A percentile compares a stretch with the other conserved stretches of the same genome.
These are phyloP conservation scores for Brachionus paranguensis DNA, from an alignment of 1,140 invertebrate genomes.

Conservation along the genomic window DNA sequence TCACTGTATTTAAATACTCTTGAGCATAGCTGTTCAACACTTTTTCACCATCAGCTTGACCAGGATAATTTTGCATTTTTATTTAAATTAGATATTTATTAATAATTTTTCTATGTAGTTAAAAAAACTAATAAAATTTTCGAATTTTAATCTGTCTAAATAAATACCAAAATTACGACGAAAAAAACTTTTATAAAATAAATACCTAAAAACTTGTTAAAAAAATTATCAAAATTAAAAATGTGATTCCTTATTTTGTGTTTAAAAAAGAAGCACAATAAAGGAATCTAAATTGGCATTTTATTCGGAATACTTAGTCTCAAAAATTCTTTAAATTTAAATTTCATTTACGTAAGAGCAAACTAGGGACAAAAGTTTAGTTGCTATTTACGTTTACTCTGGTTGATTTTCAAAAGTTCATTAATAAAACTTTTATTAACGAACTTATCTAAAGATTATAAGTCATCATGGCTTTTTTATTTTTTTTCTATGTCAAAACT, in stretches of 20 bases:
- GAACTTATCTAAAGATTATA: background rate
- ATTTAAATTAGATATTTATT: background rate
- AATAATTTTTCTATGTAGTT: background rate
- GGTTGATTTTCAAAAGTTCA: background rate
- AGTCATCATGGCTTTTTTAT: background rate
- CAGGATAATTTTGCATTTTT: slow-evolving; percentile 4
- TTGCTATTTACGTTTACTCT: background rate
- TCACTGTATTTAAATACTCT: slow-evolving; percentile 37
- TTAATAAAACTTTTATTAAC: background rate
- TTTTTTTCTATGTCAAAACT: background rate
- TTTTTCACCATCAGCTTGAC: background rate
- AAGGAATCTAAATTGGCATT: background rate
- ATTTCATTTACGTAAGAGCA: background rate
- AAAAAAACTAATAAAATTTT: background rate
- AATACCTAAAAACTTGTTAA: too few relatives aligned
- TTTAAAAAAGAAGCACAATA: background rate
- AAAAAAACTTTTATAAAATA: too few relatives aligned
- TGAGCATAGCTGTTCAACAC: background rate
- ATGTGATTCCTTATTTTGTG: background rate
- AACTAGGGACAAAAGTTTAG: background rate
- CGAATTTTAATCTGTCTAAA: background rate
- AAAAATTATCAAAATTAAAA: background rate
- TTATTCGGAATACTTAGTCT: background rate
- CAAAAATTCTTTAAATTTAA: too few relatives aligned
- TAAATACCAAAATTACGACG: background rate